Percentiles rank a stretch among this genome's conserved stretches.
These are phyloP conservation scores for Diaphora mendica DNA, from an alignment of 2,888 invertebrate species.

Conservation along the genomic window DNA sequence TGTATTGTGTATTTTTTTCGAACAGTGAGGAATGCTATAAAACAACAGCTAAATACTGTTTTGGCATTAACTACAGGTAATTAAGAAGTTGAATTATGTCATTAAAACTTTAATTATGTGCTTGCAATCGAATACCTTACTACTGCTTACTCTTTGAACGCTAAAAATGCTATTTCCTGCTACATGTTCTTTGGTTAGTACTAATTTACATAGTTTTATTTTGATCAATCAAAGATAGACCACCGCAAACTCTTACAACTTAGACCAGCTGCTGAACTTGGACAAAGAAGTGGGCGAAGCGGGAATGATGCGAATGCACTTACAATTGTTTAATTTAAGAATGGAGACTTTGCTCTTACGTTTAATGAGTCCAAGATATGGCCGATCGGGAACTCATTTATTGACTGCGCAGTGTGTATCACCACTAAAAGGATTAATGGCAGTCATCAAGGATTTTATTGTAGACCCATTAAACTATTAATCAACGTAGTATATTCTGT, in stretches of 20 bases:
- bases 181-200: not conserved
- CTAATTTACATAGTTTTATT: not conserved
- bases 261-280: conserved; percentile 62
- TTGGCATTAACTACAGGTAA: too few relatives aligned
- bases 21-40: too few relatives aligned
- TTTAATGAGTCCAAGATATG: conserved; percentile 75
- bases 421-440: conserved; percentile 37
- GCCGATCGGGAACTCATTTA: conserved; percentile 60
- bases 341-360: conserved; percentile 63
- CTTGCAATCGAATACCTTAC: too few relatives aligned
- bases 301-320: conserved; percentile 77
- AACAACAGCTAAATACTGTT: too few relatives aligned
- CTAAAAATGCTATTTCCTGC: not conserved
- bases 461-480: conserved; percentile 39
- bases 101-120: not conserved
- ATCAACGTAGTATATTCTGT: conserved; percentile 8
- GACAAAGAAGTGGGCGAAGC: conserved; percentile 81
- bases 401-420: conserved; percentile 27
- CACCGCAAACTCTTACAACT: conserved; percentile 37
- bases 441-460: conserved; percentile 36
- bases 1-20: too few relatives aligned
- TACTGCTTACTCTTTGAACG: too few relatives aligned
- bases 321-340: conserved; percentile 81
- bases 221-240: not conserved
- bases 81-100: too few relatives aligned